These are phyloP conservation scores for Drosophila testacea DNA, from an alignment of 2,888 invertebrate genomes.

Conservation along the genomic window DNA sequence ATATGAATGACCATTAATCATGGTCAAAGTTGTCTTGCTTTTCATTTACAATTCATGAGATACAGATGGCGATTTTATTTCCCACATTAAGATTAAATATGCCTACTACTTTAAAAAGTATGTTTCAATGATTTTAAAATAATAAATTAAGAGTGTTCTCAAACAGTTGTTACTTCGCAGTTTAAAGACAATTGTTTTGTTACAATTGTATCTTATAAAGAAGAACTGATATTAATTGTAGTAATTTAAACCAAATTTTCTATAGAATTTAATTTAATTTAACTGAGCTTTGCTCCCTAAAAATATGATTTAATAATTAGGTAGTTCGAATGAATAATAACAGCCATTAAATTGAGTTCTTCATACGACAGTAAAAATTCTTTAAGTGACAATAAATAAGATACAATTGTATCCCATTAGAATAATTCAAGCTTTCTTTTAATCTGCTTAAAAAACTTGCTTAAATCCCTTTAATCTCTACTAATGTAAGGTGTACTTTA, in stretches of 20 bases:
- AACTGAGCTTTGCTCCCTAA: no score
- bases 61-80: background rate
- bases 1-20: slow-evolving; percentile 32
- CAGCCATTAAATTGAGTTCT: no score
- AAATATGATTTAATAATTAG: no score
- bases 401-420: slow-evolving; percentile 3
- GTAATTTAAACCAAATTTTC: no score
- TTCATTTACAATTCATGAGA: slow-evolving; percentile 16
- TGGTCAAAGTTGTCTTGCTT: slow-evolving; percentile 14
- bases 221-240: no score
- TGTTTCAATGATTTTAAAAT: background rate
- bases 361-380: background rate
- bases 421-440: no score
- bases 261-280: no score
- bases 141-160: background rate
- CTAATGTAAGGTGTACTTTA: background rate
- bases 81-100: background rate
- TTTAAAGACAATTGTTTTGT: no score
- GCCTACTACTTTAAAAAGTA: slow-evolving; percentile 3
- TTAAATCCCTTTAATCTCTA: background rate
- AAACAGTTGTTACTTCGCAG: no score
- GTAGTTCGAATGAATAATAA: background rate
- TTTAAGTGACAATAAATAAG: background rate
- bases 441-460: background rate
- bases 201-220: no score